A percentile compares a stretch with the other conserved stretches of the same genome.
Evolutionary conservation across 1,140 invertebrate species (phyloP).

Genomic region (Olivierus martensii): DNA sequence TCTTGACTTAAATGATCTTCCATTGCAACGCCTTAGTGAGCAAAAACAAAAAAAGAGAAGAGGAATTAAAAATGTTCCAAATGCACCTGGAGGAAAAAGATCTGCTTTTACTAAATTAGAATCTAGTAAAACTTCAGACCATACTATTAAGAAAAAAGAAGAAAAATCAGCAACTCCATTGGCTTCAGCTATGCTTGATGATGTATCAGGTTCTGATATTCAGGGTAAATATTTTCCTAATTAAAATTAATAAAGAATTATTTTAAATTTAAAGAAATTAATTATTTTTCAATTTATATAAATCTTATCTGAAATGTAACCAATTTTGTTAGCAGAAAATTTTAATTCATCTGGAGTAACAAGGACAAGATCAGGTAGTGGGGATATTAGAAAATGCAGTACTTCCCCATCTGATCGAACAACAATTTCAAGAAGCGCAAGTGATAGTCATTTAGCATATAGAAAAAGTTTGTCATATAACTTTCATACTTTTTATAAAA

Average conservation of each 20-base stretch:
- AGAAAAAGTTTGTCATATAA: no score
- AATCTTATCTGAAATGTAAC: no score
- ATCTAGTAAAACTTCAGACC: no score
- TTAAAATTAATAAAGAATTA: no score
- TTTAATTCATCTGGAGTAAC: background rate
- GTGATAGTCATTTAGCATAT: slow-evolving; percentile 2
- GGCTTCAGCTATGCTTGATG: slow-evolving; percentile 4
- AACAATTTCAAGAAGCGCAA: slow-evolving; percentile 4
- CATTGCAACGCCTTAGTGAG: slow-evolving; percentile 66
- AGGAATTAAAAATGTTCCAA: slow-evolving; percentile 19
- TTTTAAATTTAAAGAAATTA: no score
- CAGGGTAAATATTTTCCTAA: no score
- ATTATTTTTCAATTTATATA: no score
- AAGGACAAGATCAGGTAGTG: slow-evolving; percentile 13
- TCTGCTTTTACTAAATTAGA: background rate
- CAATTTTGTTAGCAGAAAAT: no score
- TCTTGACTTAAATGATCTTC: slow-evolving; percentile 77
- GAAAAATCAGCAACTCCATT: slow-evolving; percentile 13
- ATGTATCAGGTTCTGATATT: no score
- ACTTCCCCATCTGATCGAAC: background rate
- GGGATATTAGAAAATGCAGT: slow-evolving; percentile 1
- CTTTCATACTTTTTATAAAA: no score
- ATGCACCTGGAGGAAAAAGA: background rate
- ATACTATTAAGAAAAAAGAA: background rate
- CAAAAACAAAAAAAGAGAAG: slow-evolving; percentile 58